A percentile compares a stretch with the other conserved stretches of the same genome.
These are phyloP conservation scores for Micromys minutus DNA, from an alignment of 2,113 vertebrate species.

Conservation along the genomic window DNA sequence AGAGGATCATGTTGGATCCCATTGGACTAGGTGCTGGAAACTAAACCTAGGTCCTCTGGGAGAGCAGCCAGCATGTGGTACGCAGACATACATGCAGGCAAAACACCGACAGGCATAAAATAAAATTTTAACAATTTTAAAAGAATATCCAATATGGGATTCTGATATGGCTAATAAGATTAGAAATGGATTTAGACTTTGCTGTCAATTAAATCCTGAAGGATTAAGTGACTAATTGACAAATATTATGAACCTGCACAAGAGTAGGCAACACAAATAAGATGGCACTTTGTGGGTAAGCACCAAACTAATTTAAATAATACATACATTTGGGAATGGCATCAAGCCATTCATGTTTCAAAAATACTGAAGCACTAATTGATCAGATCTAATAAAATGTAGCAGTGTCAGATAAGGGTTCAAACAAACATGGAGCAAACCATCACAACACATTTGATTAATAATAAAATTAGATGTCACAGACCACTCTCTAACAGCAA, in stretches of 20 bases:
- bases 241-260: constrained; percentile 45
- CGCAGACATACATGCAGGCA: background rate
- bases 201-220: constrained; percentile 67
- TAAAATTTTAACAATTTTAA: background rate
- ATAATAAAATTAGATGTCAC: constrained; percentile 30
- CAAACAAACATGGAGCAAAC: constrained; percentile 80
- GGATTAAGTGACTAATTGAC: constrained; percentile 57
- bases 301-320: constrained; percentile 73
- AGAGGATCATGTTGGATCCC: background rate
- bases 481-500: constrained; percentile 51
- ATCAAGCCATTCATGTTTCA: constrained; percentile 75
- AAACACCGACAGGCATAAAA: background rate
- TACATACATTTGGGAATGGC: constrained; percentile 76
- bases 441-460: constrained; percentile 51
- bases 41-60: background rate
- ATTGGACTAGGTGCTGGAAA: background rate
- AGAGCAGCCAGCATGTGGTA: background rate
- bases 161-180: constrained; percentile 62
- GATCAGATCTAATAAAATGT: constrained; percentile 80
- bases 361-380: constrained; percentile 80
- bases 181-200: constrained; percentile 57
- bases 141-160: constrained; percentile 8
- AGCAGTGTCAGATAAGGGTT: constrained; percentile 68
- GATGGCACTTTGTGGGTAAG: constrained; percentile 65
- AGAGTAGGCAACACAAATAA: constrained; percentile 67